A percentile compares a stretch with the other conserved stretches of the same genome.
phyloP scores from a whole-genome alignment of 1,140 invertebrate species.

The Conopomorpha cramerella region DNA sequence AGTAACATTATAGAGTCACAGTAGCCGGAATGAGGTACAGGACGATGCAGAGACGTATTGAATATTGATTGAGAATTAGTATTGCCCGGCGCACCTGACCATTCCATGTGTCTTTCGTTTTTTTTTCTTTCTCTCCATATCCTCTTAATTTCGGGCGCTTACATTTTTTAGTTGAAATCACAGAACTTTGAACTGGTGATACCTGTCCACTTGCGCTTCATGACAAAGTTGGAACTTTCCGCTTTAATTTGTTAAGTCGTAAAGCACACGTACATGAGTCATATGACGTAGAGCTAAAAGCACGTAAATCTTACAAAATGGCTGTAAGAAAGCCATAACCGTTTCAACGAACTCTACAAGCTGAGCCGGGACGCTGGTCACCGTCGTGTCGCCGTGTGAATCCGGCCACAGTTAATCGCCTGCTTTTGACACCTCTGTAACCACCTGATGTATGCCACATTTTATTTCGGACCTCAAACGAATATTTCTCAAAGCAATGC shows the following conservation, averaged over 20 bases:
- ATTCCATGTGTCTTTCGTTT: slow-evolving; percentile 32
- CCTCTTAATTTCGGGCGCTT: slow-evolving; percentile 57
- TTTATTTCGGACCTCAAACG: too few species aligned
- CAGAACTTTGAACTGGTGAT: too few species aligned
- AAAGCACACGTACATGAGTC: too few species aligned
- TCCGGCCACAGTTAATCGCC: too few species aligned
- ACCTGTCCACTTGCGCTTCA: too few species aligned
- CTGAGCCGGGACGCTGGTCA: too few species aligned
- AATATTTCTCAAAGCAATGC: too few species aligned
- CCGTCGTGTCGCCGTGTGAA: slow-evolving; percentile 56
- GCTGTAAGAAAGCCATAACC: slow-evolving; percentile 56
- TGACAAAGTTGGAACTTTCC: too few species aligned
- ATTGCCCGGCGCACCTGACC: slow-evolving; percentile 54
- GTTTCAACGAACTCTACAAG: slow-evolving; percentile 57
- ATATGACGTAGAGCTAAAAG: too few species aligned
- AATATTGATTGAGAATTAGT: slow-evolving; percentile 58
- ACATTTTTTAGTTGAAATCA: too few species aligned
- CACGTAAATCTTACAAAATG: slow-evolving; percentile 37
- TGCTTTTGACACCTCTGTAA: slow-evolving; percentile 31
- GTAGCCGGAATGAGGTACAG: slow-evolving; percentile 58
- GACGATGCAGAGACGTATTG: slow-evolving; percentile 45
- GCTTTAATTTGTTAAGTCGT: too few species aligned
- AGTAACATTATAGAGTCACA: slow-evolving; percentile 57
- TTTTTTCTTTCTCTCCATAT: slow-evolving; percentile 53
- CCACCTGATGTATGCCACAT: slow-evolving; percentile 41